Conservation (phyloP, 23 tunicate species). For the Halocynthia roretzi region DNA sequence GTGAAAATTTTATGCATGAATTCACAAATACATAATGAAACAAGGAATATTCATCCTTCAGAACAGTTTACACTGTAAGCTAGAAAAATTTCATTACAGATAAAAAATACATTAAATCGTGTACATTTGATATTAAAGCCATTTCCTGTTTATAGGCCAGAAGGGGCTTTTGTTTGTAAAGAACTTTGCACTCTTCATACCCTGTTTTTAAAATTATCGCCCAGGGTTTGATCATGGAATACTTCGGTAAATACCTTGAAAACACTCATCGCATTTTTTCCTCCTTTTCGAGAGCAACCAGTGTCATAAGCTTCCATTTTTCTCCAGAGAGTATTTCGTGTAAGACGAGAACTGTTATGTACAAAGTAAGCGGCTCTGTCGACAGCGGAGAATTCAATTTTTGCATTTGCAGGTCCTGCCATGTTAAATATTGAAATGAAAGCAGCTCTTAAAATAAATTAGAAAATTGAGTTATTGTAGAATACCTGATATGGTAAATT, state of each 20-base stretch:
- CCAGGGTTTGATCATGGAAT: no score
- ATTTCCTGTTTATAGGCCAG: no score
- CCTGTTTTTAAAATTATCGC: no score
- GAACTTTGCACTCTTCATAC: no score
- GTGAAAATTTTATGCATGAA: no score
- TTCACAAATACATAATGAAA: no score
- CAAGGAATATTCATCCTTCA: no score
- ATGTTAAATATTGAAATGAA: not conserved
- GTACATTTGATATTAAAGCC: no score
- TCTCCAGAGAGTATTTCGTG: conserved; percentile 26
- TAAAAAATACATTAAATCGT: no score
- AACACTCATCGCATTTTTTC: conserved; percentile 23
- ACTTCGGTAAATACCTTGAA: conserved; percentile 15
- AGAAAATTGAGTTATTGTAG: not conserved
- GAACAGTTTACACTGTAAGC: no score
- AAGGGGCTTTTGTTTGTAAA: no score
- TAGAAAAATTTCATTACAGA: no score
- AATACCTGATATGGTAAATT: not conserved
- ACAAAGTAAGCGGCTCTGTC: conserved; percentile 63
- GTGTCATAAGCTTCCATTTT: conserved; percentile 46
- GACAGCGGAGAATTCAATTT: conserved; percentile 21
- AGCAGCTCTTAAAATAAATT: not conserved
- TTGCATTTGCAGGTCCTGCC: conserved; percentile 30
- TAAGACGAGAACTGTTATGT: conserved; percentile 33
- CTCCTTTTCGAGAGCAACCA: conserved; percentile 44